Base-by-base conservation (phyloP, 1,140 invertebrate species). In the Pseudachorutes palmiensis region DNA sequence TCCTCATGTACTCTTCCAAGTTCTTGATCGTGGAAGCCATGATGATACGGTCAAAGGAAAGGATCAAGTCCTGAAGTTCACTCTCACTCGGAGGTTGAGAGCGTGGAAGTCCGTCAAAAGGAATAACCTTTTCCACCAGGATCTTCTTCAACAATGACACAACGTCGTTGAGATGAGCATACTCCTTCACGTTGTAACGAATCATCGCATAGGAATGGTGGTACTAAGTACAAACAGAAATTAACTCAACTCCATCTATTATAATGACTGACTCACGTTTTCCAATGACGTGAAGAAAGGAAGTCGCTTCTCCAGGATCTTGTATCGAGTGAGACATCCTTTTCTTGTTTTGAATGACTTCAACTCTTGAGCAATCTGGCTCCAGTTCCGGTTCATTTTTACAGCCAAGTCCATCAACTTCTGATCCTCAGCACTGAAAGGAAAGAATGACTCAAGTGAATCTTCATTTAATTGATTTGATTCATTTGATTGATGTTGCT, bases 291-390 rank as follows among this genome's bases (percentile, higher is more conserved):
- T 5, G 19, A 2, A 41, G 3, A 48, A 30, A 1, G n/a, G 36
- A 45, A 72, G 48, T 36, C 48, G 59, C 16, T 58, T 65, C n/a
- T 41, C 29, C n/a, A 74, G 62, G 30, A 74, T 71, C 19, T 71
- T 74, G 31, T 66, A 67, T 12, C 72, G 64, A 1, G 72, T 74
- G 29, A 74, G 64, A 36, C 72, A 74, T 31, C 72, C 72, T 59
- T 74, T 74, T 1, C 72, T 24, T 48, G 67, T 71, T 60, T 74
- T 74, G 57, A 74, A 74, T 1, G 72, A 70, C 2, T 66, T 57
- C 60, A 74, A 74, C 32, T 70, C 30, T 33, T 71, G 62, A 19
- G 68, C 61, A 63, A 74, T 74, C 22, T 64, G 65, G 3, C 62
- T 48, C 72, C 72, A 74, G 31, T 74, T 64, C 64, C 60, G 30